phyloP scores from a whole-genome alignment of 1,140 invertebrate species.

The Solen grandis region DNA sequence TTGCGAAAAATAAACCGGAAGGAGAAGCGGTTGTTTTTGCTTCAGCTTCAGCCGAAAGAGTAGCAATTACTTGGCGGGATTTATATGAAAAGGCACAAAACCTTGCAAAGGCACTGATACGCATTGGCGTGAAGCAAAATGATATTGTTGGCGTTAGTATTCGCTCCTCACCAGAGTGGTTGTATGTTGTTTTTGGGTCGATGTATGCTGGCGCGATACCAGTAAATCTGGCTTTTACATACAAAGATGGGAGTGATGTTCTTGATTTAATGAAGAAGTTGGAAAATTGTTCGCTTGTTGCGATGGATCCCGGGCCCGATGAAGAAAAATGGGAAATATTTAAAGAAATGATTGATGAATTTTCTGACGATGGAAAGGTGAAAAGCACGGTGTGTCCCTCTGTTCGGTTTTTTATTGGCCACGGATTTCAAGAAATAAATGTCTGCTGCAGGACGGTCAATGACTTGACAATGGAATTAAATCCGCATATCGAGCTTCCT shows the following conservation, averaged over 20 bases:
- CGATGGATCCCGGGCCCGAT: background rate
- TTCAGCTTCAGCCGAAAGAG: background rate
- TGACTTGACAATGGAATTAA: background rate
- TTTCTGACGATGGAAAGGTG: background rate
- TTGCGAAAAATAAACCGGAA: background rate
- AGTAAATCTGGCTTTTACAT: background rate
- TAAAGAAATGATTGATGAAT: background rate
- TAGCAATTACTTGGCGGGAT: constrained; percentile 3
- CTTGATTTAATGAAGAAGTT: background rate
- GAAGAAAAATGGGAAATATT: constrained; percentile 9
- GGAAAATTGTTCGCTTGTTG: background rate
- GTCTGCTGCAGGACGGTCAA: background rate
- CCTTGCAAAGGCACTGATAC: background rate
- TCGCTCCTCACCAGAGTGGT: background rate
- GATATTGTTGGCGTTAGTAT: background rate
- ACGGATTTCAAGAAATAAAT: background rate
- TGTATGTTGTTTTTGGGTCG: background rate
- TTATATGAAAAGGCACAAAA: background rate
- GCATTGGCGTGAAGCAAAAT: background rate
- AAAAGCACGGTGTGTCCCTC: constrained; percentile 2
- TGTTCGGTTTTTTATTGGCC: background rate
- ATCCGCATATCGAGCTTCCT: background rate
- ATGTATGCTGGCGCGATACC: background rate
- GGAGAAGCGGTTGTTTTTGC: constrained; percentile 32
- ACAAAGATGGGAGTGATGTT: constrained; percentile 11